These are phyloP conservation scores for Drosophila truncata DNA, from an alignment of 1,140 invertebrate genomes.

Conservation along the genomic window DNA sequence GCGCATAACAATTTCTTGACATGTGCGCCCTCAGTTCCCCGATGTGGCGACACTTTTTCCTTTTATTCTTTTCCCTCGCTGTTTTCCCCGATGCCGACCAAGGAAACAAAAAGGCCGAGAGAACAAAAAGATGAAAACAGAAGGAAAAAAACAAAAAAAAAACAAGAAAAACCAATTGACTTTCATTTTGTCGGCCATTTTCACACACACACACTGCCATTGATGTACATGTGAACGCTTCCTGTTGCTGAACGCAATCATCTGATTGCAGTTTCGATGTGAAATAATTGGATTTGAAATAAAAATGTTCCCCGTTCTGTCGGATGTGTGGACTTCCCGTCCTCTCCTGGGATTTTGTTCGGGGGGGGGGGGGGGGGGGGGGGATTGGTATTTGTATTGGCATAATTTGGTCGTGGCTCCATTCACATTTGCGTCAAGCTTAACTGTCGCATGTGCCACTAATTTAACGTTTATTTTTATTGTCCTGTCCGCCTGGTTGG, in stretches of 20 bases:
- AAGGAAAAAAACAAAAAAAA: slow-evolving; percentile 11
- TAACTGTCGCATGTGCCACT: slow-evolving; percentile 69
- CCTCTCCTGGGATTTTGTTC: not conserved
- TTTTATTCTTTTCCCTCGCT: not conserved
- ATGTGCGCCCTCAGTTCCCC: slow-evolving; percentile 41
- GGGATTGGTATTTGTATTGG: slow-evolving; percentile 43
- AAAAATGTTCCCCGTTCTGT: slow-evolving; percentile 73
- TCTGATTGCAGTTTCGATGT: slow-evolving; percentile 81
- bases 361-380: not conserved
- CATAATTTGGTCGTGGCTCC: slow-evolving; percentile 61
- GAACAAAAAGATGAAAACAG: slow-evolving; percentile 37
- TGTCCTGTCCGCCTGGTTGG: slow-evolving; percentile 41
- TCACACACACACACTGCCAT: slow-evolving; percentile 32
- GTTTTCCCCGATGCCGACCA: slow-evolving; percentile 34
- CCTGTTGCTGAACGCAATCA: slow-evolving; percentile 79
- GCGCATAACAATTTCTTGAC: slow-evolving; percentile 69
- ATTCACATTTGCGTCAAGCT: slow-evolving; percentile 40
- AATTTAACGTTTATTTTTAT: slow-evolving; percentile 78
- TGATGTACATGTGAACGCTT: slow-evolving; percentile 35
- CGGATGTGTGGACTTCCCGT: slow-evolving; percentile 21
- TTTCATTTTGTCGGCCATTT: slow-evolving; percentile 84
- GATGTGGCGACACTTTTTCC: slow-evolving; percentile 44
- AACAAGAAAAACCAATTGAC: slow-evolving; percentile 74
- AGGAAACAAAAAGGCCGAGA: slow-evolving; percentile 38
- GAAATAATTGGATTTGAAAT: slow-evolving; percentile 84